These are phyloP conservation scores for Crotalus horridus DNA, from an alignment of 2,113 vertebrate genomes.

Conservation along the genomic window DNA sequence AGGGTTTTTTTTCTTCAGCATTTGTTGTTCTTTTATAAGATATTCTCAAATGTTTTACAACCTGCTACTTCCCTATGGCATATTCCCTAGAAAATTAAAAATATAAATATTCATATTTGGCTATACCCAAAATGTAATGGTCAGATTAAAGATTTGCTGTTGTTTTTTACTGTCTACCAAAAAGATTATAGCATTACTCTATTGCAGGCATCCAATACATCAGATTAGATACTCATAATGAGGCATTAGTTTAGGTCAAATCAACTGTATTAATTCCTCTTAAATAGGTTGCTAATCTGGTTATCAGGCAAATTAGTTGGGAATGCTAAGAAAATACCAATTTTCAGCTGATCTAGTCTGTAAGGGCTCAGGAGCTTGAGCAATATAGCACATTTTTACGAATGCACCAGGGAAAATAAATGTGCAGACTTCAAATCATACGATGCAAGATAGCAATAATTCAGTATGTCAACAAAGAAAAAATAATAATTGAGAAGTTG, in stretches of 20 bases:
- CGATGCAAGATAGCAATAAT: neutral
- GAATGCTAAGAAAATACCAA: neutral
- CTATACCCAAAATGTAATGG: neutral
- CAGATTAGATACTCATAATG: conserved; percentile 4
- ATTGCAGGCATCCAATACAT: neutral
- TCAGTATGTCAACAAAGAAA: conserved; percentile 2
- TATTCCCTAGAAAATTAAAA: neutral
- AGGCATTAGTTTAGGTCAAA: neutral
- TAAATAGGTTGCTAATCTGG: neutral
- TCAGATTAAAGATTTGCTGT: neutral
- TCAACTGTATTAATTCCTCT: neutral
- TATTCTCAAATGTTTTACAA: neutral
- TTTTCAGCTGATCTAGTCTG: accelerated
- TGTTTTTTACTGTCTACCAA: neutral
- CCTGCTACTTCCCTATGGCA: neutral
- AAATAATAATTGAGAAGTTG: neutral
- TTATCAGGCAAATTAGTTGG: neutral
- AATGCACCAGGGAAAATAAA: accelerated
- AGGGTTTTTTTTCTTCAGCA: neutral
- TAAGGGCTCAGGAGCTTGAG: too few relatives aligned
- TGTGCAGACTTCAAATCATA: neutral
- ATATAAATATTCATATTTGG: neutral
- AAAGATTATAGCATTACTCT: neutral
- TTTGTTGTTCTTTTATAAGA: neutral
- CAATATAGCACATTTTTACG: neutral